phyloP scores from a whole-genome alignment of 2,888 invertebrate genomes.

The Prosopocoilus inquinatus region DNA sequence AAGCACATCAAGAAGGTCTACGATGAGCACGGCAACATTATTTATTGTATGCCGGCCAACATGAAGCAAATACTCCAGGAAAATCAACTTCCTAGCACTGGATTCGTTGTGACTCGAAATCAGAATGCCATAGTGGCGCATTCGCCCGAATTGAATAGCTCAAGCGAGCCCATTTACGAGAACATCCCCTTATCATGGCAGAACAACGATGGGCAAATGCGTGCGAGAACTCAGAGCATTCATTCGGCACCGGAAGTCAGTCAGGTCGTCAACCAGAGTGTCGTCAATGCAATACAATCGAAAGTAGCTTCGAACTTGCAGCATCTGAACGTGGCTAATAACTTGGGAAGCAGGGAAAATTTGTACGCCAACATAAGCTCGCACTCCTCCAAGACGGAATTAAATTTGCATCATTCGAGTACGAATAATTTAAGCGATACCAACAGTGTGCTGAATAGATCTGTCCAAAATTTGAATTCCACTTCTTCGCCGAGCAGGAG shows the following conservation, averaged over 20 bases:
- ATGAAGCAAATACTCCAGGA: constrained; percentile 50
- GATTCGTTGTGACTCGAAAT: constrained; percentile 54
- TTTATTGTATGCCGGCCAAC: constrained; percentile 61
- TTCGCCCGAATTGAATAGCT: constrained; percentile 47
- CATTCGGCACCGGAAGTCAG: constrained; percentile 67
- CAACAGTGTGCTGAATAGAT: constrained; percentile 28
- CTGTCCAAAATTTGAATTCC: constrained; percentile 28
- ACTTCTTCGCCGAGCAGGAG: constrained; percentile 7
- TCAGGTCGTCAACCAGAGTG: constrained; percentile 41
- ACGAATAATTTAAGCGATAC: constrained; percentile 27
- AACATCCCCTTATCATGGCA: constrained; percentile 74
- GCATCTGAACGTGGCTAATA: constrained; percentile 29
- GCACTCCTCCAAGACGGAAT: constrained; percentile 16
- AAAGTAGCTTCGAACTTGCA: constrained; percentile 27
- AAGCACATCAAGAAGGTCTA: constrained; percentile 62
- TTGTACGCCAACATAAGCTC: constrained; percentile 43
- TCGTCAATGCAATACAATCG: constrained; percentile 38
- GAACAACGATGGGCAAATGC: constrained; percentile 40
- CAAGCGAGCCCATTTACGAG: constrained; percentile 77
- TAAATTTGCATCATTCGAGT: constrained; percentile 18
- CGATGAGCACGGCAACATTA: constrained; percentile 62
- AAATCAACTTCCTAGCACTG: constrained; percentile 48
- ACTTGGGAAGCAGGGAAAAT: constrained; percentile 40
- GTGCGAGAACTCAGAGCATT: constrained; percentile 63
- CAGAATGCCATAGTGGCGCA: constrained; percentile 47